A percentile compares a stretch with the other conserved stretches of the same genome.
These are phyloP conservation scores for Oceanodroma tethys DNA, from an alignment of 2,113 vertebrate species.

Conservation along the genomic window DNA sequence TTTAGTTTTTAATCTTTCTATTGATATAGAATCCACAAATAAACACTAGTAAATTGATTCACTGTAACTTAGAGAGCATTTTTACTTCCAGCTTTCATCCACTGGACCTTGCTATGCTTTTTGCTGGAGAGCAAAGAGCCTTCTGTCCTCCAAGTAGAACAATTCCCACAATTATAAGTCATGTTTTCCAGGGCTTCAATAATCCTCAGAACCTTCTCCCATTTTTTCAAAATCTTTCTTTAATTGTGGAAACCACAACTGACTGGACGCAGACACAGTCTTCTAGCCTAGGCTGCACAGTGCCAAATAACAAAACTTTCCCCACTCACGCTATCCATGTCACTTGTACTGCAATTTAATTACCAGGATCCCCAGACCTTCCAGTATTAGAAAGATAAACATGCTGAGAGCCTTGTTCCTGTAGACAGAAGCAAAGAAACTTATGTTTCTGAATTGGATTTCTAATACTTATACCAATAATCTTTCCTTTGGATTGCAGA, in stretches of 20 bases:
- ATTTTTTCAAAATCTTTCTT: neutral
- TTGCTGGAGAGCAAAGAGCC: neutral
- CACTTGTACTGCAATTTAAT: neutral
- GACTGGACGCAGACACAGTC: neutral
- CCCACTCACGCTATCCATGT: neutral
- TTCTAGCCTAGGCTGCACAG: neutral
- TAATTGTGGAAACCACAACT: neutral
- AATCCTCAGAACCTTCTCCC: neutral
- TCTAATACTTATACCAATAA: neutral
- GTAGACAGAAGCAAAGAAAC: neutral
- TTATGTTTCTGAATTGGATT: neutral
- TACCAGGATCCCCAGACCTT: neutral
- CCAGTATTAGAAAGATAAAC: neutral
- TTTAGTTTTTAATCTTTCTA: neutral
- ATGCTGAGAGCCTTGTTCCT: neutral
- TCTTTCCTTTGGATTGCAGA: neutral
- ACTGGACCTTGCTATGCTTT: neutral
- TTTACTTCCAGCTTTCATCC: neutral
- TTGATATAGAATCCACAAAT: neutral
- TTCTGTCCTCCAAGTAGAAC: neutral
- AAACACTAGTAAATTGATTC: neutral
- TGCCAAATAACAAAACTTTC: neutral
- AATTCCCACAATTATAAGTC: neutral
- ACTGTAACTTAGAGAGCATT: neutral
- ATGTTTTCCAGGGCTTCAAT: neutral